Evolutionary conservation across 2,888 invertebrate species (phyloP).

Genomic region (Amblyteles armatorius): DNA sequence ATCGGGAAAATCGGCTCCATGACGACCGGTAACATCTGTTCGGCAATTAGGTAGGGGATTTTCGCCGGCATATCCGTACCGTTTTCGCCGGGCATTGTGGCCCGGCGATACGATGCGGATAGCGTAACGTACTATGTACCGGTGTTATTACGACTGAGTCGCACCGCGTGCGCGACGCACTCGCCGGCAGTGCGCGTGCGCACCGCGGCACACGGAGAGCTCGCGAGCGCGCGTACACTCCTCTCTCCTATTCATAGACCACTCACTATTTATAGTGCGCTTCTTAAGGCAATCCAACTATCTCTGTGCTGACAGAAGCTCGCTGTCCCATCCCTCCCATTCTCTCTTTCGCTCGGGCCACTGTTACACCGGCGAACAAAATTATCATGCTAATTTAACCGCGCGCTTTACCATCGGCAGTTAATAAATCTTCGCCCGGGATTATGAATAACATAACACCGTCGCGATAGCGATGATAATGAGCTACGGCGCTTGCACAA

Average conservation of each 20-base stretch:
- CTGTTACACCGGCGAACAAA: neutral
- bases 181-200: conserved; percentile 2
- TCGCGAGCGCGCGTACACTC: conserved; percentile 16
- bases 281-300: conserved; percentile 66
- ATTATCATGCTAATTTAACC: conserved; percentile 21
- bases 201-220: conserved; percentile 6
- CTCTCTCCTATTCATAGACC: conserved; percentile 67
- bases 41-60: neutral
- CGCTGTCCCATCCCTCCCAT: neutral
- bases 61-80: neutral
- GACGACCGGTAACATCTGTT: neutral
- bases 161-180: conserved; percentile 31
- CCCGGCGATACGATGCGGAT: neutral
- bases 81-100: neutral
- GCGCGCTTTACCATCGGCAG: neutral
- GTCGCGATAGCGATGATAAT: conserved; percentile 14
- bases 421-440: conserved; percentile 20
- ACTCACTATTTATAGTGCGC: conserved; percentile 67
- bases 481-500: neutral
- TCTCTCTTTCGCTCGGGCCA: conserved; percentile 1
- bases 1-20: neutral
- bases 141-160: conserved; percentile 15
- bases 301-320: conserved; percentile 57
- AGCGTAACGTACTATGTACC: neutral
- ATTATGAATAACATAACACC: conserved; percentile 12